Base-by-base conservation (phyloP, 2,888 invertebrate species). In the Pecten maximus region DNA sequence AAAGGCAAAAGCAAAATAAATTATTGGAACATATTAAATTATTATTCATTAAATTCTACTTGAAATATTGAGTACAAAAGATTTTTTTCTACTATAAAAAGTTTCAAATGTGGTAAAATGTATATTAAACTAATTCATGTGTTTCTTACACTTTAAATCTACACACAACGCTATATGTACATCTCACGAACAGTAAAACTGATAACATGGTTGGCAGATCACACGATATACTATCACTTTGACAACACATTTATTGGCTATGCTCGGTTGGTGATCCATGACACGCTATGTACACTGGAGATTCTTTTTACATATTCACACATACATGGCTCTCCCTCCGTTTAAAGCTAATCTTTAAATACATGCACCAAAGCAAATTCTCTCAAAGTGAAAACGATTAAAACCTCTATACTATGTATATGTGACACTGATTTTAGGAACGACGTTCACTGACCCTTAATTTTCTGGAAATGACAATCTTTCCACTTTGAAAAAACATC, bases 1-100 rank as follows among this genome's bases (percentile, higher is more conserved):
- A 60, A 74, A 74, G 74, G 74, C 74, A 74, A 35, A 54, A 74
- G 74, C 74, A 74, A 74, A 74, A 74, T 74, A 74, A 74, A 35
- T 74, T 74, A 74, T 74, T 74, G 74, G 6, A 74, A 16, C 35
- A 74, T 44, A 44, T 74, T 74, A 74, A 74, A 74, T 74, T 28
- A 74, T 28, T 8, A 12, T 74, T 15, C 35, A 74, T 74, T 35
- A 35, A 74, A 4, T 74, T 74, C 74, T 74, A 74, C 74, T 74
- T 74, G 10, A 74, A 74, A 74, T 74, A 74, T 15, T 74, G 74
- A 74, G 35, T 74, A 74, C 74, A 74, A 74, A 74, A 74, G 12
- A 74, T 8, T 0, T n/a, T n/a, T n/a, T 74, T 74, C 35, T 35
- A 74, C 74, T 28, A 74, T 35, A 74, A 74, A 74, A 74, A 74